Evolutionary conservation across 2,113 vertebrate genomes (phyloP).

Genomic region (human (Homo sapiens)): DNA sequence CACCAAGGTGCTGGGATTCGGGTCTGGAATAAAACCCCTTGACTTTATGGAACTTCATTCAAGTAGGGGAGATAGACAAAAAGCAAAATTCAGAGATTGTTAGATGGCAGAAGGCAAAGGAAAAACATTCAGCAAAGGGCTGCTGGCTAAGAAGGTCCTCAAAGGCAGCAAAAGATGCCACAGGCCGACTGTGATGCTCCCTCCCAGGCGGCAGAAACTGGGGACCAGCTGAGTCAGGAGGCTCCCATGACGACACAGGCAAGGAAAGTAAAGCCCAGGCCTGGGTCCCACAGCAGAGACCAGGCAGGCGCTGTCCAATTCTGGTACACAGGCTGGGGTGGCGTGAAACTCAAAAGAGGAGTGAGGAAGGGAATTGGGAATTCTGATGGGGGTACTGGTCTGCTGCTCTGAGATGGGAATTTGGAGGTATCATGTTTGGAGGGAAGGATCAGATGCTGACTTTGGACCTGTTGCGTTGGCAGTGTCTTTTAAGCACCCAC

Average conservation of each 20-base stretch:
- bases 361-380: neutral
- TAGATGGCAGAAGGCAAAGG: too few species aligned
- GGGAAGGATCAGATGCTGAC: neutral
- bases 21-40: neutral
- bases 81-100: neutral
- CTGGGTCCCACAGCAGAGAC: neutral
- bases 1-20: too few species aligned
- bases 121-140: neutral
- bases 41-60: neutral
- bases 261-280: neutral
- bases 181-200: too few species aligned
- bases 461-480: neutral
- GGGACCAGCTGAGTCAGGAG: neutral
- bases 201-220: neutral
- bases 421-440: neutral
- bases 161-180: neutral
- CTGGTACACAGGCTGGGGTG: too few species aligned
- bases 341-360: neutral
- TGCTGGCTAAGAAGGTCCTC: too few species aligned
- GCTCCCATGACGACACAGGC: neutral
- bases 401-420: neutral
- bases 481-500: neutral
- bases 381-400: too few species aligned
- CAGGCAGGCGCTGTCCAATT: neutral
- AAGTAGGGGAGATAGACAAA: neutral